Evolutionary conservation across 2,113 vertebrate species (phyloP).

Genomic region (Hiodon alosoides): DNA sequence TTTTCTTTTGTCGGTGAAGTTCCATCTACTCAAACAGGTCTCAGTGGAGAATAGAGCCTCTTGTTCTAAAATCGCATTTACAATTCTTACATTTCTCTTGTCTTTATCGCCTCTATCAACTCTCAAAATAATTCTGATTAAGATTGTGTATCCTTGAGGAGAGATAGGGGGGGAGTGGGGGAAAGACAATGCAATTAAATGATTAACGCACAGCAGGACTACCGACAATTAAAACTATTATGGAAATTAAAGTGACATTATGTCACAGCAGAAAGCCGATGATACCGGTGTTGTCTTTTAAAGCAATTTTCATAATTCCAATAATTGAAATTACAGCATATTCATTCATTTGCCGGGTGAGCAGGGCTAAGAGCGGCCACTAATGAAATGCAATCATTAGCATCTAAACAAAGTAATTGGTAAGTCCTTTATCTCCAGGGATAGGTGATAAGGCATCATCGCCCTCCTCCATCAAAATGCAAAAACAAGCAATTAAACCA

Average conservation of each 20-base stretch:
- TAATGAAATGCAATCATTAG: conserved; percentile 99
- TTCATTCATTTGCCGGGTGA: conserved; percentile 99
- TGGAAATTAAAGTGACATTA: conserved; percentile 98
- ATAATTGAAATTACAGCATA: conserved; percentile 99
- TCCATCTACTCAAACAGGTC: no score
- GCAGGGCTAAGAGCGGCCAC: conserved; percentile 97
- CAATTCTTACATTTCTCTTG: not conserved
- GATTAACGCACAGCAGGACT: conserved; percentile 78
- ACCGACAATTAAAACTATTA: conserved; percentile 76
- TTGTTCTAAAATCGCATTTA: no score
- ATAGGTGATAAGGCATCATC: conserved; percentile 99
- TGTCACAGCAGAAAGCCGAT: conserved; percentile 97
- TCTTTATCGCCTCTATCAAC: conserved; percentile 54
- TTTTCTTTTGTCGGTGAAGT: no score
- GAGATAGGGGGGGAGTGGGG: conserved; percentile 47
- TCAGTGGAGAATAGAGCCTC: no score
- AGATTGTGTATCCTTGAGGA: conserved; percentile 82
- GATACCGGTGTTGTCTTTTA: conserved; percentile 95
- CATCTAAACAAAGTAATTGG: conserved; percentile 99
- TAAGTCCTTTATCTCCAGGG: conserved; percentile 84
- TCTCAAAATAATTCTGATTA: conserved; percentile 86
- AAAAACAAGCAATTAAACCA: conserved; percentile 99
- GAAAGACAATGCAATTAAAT: conserved; percentile 99
- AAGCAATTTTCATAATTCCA: conserved; percentile 99
- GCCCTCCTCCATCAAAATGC: conserved; percentile 90